Conservation (phyloP, 2,113 vertebrate genomes). For the Nasalis larvatus region DNA sequence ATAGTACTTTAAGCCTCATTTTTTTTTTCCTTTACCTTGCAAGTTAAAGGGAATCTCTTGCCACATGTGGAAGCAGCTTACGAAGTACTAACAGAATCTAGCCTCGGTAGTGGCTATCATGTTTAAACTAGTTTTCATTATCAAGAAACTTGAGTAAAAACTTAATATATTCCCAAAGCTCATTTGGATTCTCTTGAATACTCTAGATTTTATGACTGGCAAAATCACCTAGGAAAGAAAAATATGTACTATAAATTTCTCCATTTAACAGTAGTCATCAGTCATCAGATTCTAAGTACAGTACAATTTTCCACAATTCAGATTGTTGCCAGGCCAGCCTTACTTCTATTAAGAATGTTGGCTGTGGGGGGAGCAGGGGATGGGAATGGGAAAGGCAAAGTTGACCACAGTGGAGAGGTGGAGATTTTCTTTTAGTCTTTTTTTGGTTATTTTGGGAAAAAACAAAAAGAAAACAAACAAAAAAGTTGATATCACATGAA, state of each 20-base stretch:
- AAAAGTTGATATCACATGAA: background rate
- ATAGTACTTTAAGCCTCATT: background rate
- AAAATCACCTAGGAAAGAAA: background rate
- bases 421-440: background rate
- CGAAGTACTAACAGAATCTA: background rate
- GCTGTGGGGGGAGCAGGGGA: background rate
- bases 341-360: no score
- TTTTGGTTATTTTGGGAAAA: background rate
- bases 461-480: no score
- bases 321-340: background rate
- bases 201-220: background rate
- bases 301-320: background rate
- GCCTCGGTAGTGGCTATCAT: background rate
- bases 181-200: background rate
- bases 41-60: background rate
- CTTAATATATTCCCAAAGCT: background rate
- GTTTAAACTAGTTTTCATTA: background rate
- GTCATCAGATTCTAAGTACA: background rate
- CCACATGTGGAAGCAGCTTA: background rate
- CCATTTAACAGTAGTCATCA: background rate
- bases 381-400: background rate
- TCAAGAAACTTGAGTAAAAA: background rate
- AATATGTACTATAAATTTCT: background rate
- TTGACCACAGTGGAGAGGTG: background rate
- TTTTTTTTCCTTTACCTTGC: background rate